Conservation (phyloP, 2,113 vertebrate genomes). For the Zeus faber region DNA sequence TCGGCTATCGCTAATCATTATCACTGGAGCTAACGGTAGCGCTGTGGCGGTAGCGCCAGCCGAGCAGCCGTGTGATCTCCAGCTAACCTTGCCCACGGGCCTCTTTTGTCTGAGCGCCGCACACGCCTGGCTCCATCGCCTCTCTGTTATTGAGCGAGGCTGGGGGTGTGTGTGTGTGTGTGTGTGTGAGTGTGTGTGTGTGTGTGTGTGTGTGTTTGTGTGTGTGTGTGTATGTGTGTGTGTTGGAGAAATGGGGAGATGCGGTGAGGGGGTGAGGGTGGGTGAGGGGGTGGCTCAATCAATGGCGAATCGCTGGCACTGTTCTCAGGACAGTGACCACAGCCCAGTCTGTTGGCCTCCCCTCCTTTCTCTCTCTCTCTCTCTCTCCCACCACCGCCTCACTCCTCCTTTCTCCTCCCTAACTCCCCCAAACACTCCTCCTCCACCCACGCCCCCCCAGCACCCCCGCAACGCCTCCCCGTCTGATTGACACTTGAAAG, state of each 20-base stretch:
- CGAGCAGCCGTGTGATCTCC: conserved; percentile 87
- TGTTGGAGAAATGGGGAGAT: too few relatives aligned
- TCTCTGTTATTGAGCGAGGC: conserved; percentile 89
- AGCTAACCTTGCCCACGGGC: conserved; percentile 97
- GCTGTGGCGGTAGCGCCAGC: conserved; percentile 53
- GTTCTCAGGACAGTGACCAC: conserved; percentile 98
- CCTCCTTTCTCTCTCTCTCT: conserved; percentile 14
- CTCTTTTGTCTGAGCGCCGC: conserved; percentile 78
- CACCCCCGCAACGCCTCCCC: conserved; percentile 80
- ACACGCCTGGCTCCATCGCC: conserved; percentile 74
- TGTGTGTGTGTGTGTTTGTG: too few relatives aligned
- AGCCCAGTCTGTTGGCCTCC: conserved; percentile 81
- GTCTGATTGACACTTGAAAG: conserved; percentile 99
- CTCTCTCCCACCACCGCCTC: conserved; percentile 28
- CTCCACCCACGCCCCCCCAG: conserved; percentile 48
- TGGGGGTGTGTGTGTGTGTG: conserved; percentile 8
- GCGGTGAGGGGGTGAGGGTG: background rate
- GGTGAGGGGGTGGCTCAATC: conserved; percentile 75
- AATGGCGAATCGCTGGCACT: conserved; percentile 95
- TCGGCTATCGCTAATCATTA: conserved; percentile 63
- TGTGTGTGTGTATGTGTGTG: too few relatives aligned
- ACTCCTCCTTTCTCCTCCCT: background rate
- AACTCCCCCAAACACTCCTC: conserved; percentile 26
- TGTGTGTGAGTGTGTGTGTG: background rate
- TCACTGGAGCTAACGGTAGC: conserved; percentile 52